Percentiles rank a stretch among this genome's conserved stretches.
phyloP scores from a whole-genome alignment of 1,140 invertebrate genomes.

The Diplogasteroides magnus region DNA sequence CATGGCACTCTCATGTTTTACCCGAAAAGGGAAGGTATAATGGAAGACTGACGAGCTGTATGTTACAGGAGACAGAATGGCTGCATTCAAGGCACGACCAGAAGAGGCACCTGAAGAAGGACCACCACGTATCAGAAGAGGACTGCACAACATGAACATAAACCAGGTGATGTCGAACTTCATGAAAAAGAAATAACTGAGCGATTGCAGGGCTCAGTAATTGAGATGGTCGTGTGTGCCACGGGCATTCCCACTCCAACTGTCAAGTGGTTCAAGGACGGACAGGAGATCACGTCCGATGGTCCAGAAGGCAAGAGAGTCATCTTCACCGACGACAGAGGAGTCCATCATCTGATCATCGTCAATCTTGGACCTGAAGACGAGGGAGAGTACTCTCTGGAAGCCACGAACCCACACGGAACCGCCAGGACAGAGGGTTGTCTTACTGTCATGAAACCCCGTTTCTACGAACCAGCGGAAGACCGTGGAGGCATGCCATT shows the following conservation, averaged over 20 bases:
- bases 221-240: constrained; percentile 39
- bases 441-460: constrained; percentile 46
- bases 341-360: constrained; percentile 50
- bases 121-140: constrained; percentile 51
- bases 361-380: constrained; percentile 44
- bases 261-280: constrained; percentile 55
- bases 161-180: constrained; percentile 35
- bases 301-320: constrained; percentile 46
- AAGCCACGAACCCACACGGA: constrained; percentile 49
- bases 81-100: constrained; percentile 15
- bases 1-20: no score
- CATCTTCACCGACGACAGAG: constrained; percentile 53
- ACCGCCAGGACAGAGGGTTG: constrained; percentile 46
- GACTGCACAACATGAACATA: constrained; percentile 53
- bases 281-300: constrained; percentile 42
- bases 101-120: constrained; percentile 42
- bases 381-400: constrained; percentile 51
- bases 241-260: constrained; percentile 48
- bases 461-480: constrained; percentile 7
- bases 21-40: no score
- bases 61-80: constrained; percentile 44
- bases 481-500: constrained; percentile 45
- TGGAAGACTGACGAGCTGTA: background rate
- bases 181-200: background rate
- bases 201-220: constrained; percentile 33